Evolutionary conservation across 2,797 vertebrate genomes (phyloP), one percentile per base, ranked within the genome.

Genomic region (Notolepis coatsorum): DNA sequence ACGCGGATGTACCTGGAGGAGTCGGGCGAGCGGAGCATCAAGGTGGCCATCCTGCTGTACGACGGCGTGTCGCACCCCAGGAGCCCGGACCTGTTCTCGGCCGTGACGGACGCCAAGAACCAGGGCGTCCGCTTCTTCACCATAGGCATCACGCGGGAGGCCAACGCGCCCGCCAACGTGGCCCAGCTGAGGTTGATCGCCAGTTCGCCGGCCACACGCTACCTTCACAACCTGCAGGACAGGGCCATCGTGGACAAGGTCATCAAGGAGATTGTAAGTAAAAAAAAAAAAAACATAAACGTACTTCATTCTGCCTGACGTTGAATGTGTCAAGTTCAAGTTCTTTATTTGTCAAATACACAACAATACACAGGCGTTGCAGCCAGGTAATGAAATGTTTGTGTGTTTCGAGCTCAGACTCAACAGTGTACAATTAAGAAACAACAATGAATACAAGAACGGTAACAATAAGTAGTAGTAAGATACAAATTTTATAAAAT

Each of bases 201-300:
- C 13, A 96, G 89, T 46, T 80, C 90, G 8, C 96, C 96, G 0
- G 82, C 93, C 46, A 75, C 90, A 0, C 93, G 91, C 68, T 96
- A 93, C 0, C 89, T 97, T 48, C 95, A 95, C 87, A 97, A 94
- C 82, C 92, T 97, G 52, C 95, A 95, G 79, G 94, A 97, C 59
- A 73, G 73, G 61, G 86, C 81, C 54, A 84, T 92, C 6, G 83
- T 95, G 82, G 93, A 94, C 6, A 96, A 90, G 73, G 81, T 96
- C 73, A 66, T 95, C 54, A 91, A 87, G 57, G 94, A 96, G 88
- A 91, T 96, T 77, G 96, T 97, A 88, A 82, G 94, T 94, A 60
- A 38, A 24, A 71, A 7, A 10, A 4, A 7, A n/a, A n/a, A n/a
- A n/a, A n/a, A n/a, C n/a, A n/a, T n/a, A n/a, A n/a, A n/a, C n/a